A percentile compares a stretch with the other conserved stretches of the same genome.
These are phyloP conservation scores for Rhadina sibilatrix DNA, from an alignment of 2,113 vertebrate genomes.

Conservation along the genomic window DNA sequence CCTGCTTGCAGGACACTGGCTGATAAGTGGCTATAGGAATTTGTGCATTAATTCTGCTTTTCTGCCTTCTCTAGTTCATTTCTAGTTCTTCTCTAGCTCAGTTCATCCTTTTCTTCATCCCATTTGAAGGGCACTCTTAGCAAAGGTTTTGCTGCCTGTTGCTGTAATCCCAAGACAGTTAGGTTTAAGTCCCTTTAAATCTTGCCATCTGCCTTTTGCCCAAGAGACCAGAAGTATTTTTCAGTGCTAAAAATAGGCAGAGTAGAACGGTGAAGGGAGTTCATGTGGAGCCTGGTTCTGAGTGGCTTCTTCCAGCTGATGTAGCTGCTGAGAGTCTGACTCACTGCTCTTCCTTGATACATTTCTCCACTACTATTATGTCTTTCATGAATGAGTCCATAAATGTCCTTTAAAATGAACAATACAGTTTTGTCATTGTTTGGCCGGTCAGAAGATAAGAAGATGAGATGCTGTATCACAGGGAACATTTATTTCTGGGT, in stretches of 20 bases:
- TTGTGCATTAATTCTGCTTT: not conserved
- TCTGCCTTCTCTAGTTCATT: not conserved
- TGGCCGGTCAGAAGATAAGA: not conserved
- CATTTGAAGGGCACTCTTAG: not conserved
- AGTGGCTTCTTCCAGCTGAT: not conserved
- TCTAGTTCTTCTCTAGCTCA: not conserved
- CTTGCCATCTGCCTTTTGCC: not conserved
- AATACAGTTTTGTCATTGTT: not conserved
- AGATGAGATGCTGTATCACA: not conserved
- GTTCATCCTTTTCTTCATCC: not conserved
- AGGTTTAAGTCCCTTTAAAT: not conserved
- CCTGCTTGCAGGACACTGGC: not conserved
- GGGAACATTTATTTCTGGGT: not conserved
- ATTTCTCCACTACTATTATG: not conserved
- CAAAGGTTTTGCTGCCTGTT: not conserved
- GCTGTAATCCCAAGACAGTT: fast-evolving
- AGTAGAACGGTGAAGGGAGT: not conserved
- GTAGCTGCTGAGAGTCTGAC: not conserved
- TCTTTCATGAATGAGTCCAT: not conserved
- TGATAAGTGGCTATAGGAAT: not conserved
- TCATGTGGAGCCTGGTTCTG: not conserved
- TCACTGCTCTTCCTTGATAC: not conserved
- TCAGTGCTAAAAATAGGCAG: not conserved
- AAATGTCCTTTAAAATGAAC: not conserved
- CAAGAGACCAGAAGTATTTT: not conserved